Evolutionary conservation across 2,113 vertebrate genomes (phyloP).

Genomic region (Corvus hawaiiensis): DNA sequence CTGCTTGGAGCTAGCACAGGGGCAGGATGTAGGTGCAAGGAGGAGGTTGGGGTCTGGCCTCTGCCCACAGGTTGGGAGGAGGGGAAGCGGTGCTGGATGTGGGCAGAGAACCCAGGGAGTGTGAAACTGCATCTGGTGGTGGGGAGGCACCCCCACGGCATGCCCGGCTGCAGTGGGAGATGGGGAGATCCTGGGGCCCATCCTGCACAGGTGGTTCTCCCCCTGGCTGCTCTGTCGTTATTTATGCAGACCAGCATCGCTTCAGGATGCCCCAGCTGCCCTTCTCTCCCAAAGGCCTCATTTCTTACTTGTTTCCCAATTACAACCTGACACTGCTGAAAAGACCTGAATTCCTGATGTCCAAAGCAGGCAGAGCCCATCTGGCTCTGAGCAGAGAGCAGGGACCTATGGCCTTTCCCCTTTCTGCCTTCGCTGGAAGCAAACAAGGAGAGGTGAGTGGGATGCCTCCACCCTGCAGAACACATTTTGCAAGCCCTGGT

Average conservation of each 20-base stretch:
- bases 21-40: not conserved
- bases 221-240: not conserved
- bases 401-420: not conserved
- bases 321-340: not conserved
- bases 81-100: not conserved
- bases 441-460: not conserved
- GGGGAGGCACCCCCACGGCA: fast-evolving
- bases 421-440: not conserved
- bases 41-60: not conserved
- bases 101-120: not conserved
- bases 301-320: not conserved
- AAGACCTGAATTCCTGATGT: not conserved
- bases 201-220: not conserved
- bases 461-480: not conserved
- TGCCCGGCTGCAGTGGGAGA: fast-evolving
- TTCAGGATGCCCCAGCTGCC: not conserved
- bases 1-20: not conserved
- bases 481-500: not conserved
- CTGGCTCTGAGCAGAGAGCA: not conserved
- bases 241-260: fast-evolving
- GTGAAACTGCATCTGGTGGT: not conserved
- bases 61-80: not conserved
- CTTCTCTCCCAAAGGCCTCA: not conserved
- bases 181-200: not conserved
- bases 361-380: not conserved